Conservation (phyloP, 1,140 invertebrate genomes). For the Kradibia gibbosae region DNA sequence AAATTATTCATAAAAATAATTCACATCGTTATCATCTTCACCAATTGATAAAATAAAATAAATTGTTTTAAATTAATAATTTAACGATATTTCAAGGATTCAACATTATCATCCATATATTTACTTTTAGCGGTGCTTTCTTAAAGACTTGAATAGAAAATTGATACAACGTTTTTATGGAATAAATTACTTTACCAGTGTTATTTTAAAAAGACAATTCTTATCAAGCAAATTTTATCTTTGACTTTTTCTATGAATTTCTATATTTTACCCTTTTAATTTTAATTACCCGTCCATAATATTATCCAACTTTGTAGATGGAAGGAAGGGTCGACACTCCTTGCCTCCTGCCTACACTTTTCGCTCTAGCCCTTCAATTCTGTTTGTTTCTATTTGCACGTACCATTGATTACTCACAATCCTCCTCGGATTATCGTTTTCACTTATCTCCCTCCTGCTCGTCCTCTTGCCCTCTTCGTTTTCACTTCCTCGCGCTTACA, state of each 20-base stretch:
- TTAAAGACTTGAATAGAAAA: too few species aligned
- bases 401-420: slow-evolving; percentile 47
- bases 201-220: too few species aligned
- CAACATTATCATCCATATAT: too few species aligned
- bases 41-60: too few species aligned
- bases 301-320: not conserved
- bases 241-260: not conserved
- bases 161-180: too few species aligned
- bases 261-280: not conserved
- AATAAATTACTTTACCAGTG: too few species aligned
- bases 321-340: not conserved
- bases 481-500: not conserved
- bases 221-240: not conserved
- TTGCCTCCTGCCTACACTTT: not conserved
- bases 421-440: slow-evolving; percentile 38
- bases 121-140: too few species aligned
- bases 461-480: not conserved
- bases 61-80: too few species aligned
- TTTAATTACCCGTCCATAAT: not conserved
- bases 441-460: not conserved
- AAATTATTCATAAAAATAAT: too few species aligned
- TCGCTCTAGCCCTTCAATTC: not conserved
- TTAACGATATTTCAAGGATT: too few species aligned
- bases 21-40: too few species aligned
- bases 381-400: slow-evolving; percentile 48